Conservation (phyloP, 2,888 invertebrate genomes). For the Caenorhabditis sp. region DNA sequence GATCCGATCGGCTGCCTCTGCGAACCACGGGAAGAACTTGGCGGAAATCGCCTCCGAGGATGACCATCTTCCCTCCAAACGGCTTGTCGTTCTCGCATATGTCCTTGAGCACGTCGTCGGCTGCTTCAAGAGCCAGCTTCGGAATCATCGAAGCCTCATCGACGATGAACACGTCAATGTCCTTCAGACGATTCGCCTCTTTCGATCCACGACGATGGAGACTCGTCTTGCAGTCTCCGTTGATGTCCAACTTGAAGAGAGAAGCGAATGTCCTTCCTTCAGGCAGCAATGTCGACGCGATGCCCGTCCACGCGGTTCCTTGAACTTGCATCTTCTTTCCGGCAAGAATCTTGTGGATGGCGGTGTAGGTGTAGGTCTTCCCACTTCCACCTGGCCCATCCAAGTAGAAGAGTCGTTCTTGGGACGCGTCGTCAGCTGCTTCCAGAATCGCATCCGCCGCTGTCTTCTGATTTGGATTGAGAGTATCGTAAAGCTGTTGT, state of each 20-base stretch:
- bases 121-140: slow-evolving; percentile 21
- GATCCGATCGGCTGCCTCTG: neutral
- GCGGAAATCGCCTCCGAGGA: slow-evolving; percentile 61
- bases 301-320: slow-evolving; percentile 58
- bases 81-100: slow-evolving; percentile 34
- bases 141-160: slow-evolving; percentile 50
- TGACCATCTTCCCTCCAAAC: slow-evolving; percentile 54
- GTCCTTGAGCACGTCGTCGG: slow-evolving; percentile 30
- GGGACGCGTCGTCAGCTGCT: neutral
- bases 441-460: slow-evolving; percentile 12
- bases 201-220: neutral
- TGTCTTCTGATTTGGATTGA: slow-evolving; percentile 41
- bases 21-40: slow-evolving; percentile 12
- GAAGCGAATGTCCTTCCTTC: slow-evolving; percentile 50
- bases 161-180: neutral
- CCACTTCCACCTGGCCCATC: slow-evolving; percentile 84
- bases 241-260: slow-evolving; percentile 37
- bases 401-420: slow-evolving; percentile 75
- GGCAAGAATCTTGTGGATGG: slow-evolving; percentile 83
- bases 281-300: slow-evolving; percentile 56
- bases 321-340: slow-evolving; percentile 42
- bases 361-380: slow-evolving; percentile 84
- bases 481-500: neutral
- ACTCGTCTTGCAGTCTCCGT: neutral
- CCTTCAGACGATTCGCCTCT: neutral